Evolutionary conservation across 2,113 vertebrate genomes (phyloP).

Genomic region (Anas platyrhynchos): DNA sequence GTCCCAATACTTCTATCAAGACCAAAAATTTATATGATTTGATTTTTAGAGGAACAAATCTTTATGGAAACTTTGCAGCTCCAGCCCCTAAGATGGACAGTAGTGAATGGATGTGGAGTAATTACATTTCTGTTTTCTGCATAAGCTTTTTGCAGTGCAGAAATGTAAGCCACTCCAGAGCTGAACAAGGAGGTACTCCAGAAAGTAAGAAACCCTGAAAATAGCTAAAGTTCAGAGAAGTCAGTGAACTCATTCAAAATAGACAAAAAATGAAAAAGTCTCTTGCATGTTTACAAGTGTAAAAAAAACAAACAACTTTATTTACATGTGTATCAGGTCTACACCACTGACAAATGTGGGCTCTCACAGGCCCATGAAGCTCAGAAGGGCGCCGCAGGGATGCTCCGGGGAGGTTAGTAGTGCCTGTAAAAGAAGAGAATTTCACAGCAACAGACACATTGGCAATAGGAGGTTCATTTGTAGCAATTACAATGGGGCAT

Average conservation of each 20-base stretch:
- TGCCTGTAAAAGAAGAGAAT: not conserved
- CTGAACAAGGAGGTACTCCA: not conserved
- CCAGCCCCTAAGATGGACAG: not conserved
- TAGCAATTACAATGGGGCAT: conserved; percentile 20
- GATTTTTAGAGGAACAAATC: not conserved
- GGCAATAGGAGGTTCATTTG: not conserved
- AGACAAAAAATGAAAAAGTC: rapidly evolving
- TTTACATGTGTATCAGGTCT: not conserved
- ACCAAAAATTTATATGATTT: not conserved
- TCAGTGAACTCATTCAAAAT: not conserved
- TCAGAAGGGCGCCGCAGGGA: not conserved
- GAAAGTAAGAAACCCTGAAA: not conserved
- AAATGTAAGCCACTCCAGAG: not conserved
- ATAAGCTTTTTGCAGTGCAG: not conserved
- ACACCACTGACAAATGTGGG: not conserved
- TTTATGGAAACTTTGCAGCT: not conserved
- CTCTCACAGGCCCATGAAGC: not conserved
- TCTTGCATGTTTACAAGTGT: not conserved
- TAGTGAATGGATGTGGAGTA: rapidly evolving
- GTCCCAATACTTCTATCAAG: not conserved
- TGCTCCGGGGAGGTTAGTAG: not conserved
- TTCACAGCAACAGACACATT: not conserved
- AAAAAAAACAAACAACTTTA: not conserved
- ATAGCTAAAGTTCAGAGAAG: not conserved
- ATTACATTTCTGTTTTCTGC: not conserved